Conservation (phyloP, 2,888 invertebrate genomes). For the Drosophila paracracens region DNA sequence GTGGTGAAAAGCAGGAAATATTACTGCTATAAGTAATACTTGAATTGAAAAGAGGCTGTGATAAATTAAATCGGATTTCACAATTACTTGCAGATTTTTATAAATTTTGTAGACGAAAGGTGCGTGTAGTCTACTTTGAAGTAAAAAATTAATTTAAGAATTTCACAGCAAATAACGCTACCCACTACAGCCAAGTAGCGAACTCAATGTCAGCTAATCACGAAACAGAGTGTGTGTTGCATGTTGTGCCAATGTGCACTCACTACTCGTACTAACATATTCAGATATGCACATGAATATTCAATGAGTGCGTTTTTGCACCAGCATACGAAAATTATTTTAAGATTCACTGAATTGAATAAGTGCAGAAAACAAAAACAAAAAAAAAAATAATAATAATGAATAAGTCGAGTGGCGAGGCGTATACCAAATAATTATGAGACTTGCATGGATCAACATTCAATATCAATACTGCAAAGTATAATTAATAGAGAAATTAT, state of each 20-base stretch:
- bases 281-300: conserved; percentile 66
- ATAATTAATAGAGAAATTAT: conserved; percentile 1
- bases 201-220: conserved; percentile 67
- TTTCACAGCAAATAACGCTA: conserved; percentile 64
- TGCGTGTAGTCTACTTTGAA: conserved; percentile 61
- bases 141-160: conserved; percentile 59
- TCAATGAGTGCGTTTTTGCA: conserved; percentile 59
- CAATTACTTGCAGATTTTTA: conserved; percentile 72
- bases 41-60: conserved; percentile 68
- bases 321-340: conserved; percentile 51
- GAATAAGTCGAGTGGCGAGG: conserved; percentile 11
- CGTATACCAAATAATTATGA: conserved; percentile 16
- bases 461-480: not conserved
- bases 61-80: conserved; percentile 68
- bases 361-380: conserved; percentile 21
- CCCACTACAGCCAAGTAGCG: conserved; percentile 16
- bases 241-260: conserved; percentile 61
- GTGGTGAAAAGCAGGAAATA: conserved; percentile 19
- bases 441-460: conserved; percentile 9
- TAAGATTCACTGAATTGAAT: conserved; percentile 47
- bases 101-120: conserved; percentile 54
- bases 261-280: conserved; percentile 40
- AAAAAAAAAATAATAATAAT: no score
- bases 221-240: conserved; percentile 70
- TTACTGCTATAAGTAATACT: conserved; percentile 58